Evolutionary conservation across 2,113 vertebrate species (phyloP), one percentile per base, ranked within the genome.

Genomic region (Phylloscopus whistleri): DNA sequence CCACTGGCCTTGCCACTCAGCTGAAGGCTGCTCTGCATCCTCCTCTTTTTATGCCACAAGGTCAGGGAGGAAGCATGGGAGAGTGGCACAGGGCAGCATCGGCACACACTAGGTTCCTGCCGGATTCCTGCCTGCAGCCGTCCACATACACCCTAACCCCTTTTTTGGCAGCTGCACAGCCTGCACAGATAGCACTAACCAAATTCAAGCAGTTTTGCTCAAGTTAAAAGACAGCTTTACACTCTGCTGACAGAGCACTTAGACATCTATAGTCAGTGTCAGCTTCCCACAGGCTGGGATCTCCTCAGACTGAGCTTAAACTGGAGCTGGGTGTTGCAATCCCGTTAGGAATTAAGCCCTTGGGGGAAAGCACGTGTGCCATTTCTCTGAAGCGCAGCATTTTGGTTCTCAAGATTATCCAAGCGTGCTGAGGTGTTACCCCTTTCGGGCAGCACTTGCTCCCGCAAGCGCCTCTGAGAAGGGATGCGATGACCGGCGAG

Each of bases 361-460:
- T 63, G 11, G 11, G 31, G 41, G 3, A 76, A 21, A 4, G n/a
- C 62, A 52, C 20, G 30, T 19, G 21, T 20, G n/a, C 20, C 27
- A 1, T 7, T 58, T 18, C 62, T 17, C 58, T 7, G 23, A 37
- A 52, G 76, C 16, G 3, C 59, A 3, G 17, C 59, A 31, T 24
- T 22, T 13, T 5, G 41, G 19, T 37, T n/a, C 30, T 16, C 53
- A 7, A 22, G 19, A 18, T 33, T 6, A 41, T 2, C 59, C 41
- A 3, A 12, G 11, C n/a, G 7, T 44, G 37, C 16, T 37, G 59
- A 9, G 15, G 3, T 30, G 10, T 1, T 2, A 62, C 11, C 30
- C 43, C 16, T 9, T 11, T 30, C 66, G 51, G 1, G 66, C 56
- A 33, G 74, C 69, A 43, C 69, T 15, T 11, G 51, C 48, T 79